Conservation (phyloP, 92 coral and sea anemone genomes). For the Zoanthus solanderi region DNA sequence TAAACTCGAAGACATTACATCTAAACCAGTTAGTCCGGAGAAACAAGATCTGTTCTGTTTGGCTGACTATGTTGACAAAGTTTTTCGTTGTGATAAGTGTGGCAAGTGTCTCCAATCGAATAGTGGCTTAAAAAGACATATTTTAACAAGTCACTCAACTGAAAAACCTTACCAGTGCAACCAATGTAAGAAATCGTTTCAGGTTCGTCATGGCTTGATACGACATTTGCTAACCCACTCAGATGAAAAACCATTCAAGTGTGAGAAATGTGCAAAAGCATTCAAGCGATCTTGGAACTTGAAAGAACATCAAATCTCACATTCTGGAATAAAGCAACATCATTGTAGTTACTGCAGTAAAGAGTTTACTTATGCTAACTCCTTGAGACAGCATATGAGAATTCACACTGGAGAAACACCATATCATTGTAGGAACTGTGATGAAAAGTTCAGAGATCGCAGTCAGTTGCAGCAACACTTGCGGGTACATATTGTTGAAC, state of each 20-base stretch:
- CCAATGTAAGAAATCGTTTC: background rate
- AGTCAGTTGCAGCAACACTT: background rate
- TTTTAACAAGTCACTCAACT: background rate
- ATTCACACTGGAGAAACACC: constrained; percentile 35
- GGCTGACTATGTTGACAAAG: constrained; percentile 1
- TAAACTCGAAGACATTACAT: background rate
- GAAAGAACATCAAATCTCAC: background rate
- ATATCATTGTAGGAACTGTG: constrained; percentile 1
- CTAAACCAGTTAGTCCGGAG: background rate
- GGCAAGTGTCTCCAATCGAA: background rate
- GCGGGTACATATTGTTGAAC: constrained; percentile 6
- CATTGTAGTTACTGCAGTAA: background rate
- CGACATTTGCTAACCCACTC: constrained; percentile 6
- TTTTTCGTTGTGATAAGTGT: background rate
- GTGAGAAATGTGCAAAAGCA: constrained; percentile 13
- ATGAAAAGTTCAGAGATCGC: background rate
- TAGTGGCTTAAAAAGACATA: background rate
- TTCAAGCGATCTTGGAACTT: background rate
- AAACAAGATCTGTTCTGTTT: constrained; percentile 19
- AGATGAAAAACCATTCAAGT: constrained; percentile 14
- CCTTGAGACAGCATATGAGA: constrained; percentile 17
- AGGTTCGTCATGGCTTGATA: background rate
- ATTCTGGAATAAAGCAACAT: background rate
- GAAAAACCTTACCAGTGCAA: background rate
- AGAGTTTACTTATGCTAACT: background rate